Evolutionary conservation across 2,888 invertebrate species (phyloP).

Genomic region (Acanthosoma haemorrhoidale): DNA sequence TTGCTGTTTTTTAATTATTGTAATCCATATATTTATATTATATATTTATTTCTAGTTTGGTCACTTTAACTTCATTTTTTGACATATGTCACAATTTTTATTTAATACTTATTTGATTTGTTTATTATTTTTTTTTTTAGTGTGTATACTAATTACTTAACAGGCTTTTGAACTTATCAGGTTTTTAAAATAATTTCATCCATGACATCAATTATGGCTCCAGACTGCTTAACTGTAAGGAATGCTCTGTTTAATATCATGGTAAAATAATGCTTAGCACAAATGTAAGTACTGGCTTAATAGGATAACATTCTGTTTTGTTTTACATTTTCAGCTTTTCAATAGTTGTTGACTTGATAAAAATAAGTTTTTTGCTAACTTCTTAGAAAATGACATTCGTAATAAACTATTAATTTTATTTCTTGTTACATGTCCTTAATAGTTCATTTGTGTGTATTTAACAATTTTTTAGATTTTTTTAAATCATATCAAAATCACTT

Average conservation of each 20-base stretch:
- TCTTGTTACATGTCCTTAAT: background rate
- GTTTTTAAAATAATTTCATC: background rate
- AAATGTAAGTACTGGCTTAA: background rate
- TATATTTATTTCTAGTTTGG: background rate
- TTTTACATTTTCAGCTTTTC: background rate
- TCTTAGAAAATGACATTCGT: background rate
- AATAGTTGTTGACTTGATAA: background rate
- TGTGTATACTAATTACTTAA: background rate
- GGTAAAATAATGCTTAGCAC: background rate
- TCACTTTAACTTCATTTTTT: background rate
- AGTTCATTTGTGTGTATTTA: background rate
- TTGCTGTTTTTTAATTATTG: background rate
- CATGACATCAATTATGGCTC: background rate
- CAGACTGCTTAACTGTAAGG: background rate
- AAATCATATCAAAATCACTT: background rate
- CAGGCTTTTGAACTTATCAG: background rate
- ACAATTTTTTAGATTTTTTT: background rate
- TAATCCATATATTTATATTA: background rate
- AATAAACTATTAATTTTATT: background rate
- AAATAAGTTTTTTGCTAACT: background rate
- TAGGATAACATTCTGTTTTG: background rate
- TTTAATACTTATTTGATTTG: background rate
- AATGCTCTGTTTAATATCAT: background rate
- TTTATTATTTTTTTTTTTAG: conserved; percentile 1
- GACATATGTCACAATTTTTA: background rate